These are phyloP conservation scores for Caenorhabditis sp. DNA, from an alignment of 2,888 invertebrate species.

Conservation along the genomic window DNA sequence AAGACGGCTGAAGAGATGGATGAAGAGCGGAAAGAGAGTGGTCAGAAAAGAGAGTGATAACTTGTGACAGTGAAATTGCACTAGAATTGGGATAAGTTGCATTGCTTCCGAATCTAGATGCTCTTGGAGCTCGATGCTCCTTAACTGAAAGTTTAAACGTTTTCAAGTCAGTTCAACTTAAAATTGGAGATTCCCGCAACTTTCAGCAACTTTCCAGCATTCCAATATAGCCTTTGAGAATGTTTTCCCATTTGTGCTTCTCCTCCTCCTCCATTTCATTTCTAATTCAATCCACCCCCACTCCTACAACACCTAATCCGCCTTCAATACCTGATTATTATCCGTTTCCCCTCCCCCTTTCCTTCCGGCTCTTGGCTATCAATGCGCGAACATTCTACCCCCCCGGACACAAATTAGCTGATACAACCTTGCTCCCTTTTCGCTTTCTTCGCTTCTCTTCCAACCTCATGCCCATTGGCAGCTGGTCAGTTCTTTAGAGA, in stretches of 20 bases:
- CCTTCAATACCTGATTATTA: neutral
- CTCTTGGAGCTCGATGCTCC: too few relatives aligned
- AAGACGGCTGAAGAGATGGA: too few relatives aligned
- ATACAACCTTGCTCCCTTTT: constrained; percentile 23
- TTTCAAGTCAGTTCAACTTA: too few relatives aligned
- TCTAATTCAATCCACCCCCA: neutral
- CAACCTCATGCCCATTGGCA: constrained; percentile 53
- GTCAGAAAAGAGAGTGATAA: too few relatives aligned
- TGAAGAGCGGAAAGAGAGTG: too few relatives aligned
- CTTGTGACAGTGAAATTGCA: too few relatives aligned
- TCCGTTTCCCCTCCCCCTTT: neutral
- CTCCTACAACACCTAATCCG: neutral
- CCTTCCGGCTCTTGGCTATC: constrained; percentile 24
- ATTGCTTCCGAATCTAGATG: too few relatives aligned
- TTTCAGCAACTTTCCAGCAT: too few relatives aligned
- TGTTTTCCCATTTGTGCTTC: neutral
- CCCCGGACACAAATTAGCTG: constrained; percentile 41
- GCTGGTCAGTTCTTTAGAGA: constrained; percentile 50
- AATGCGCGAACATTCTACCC: constrained; percentile 33
- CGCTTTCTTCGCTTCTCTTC: constrained; percentile 3
- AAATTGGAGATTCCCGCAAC: too few relatives aligned
- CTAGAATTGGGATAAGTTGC: too few relatives aligned
- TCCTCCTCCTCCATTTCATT: neutral
- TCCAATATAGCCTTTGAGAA: too few relatives aligned
- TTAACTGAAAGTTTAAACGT: too few relatives aligned